Base-by-base conservation (phyloP, 2,888 invertebrate genomes). In the Xylocampa areola region DNA sequence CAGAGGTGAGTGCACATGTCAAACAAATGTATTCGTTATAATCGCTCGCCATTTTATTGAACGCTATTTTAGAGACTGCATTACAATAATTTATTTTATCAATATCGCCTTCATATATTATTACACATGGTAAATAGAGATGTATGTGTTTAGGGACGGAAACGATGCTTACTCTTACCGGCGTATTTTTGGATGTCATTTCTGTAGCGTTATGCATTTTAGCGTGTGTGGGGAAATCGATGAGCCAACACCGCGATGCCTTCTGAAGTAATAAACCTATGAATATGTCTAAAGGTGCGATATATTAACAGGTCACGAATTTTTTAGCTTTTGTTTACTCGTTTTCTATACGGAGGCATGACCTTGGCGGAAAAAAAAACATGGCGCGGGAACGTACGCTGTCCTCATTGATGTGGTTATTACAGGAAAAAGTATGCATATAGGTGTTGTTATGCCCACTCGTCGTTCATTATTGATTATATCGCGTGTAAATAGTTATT, bases 1-100 rank as follows among this genome's bases (percentile, higher is more conserved):
- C 97, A 85, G 97, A 97, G 96, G 97, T 97, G 94, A 96, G 97
- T 95, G 85, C 89, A 93, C 94, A 93, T 92, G 91, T 92, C 86
- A 86, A 81, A 82, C 83, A 86, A 88, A 90, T 89, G 81, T 89
- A 90, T 91, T 91, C 86, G 82, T 88, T 83, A 49, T 86, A 88
- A 89, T 90, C 88, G 85, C 91, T 92, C 94, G 94, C 94, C 94
- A 94, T 94, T 94, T 94, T 94, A 92, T 90, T 85, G 87, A 89
- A 89, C 87, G 84, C 81, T 87, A 74, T 82, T 80, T 62, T 82
- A 84, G 65, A 82, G 68, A 70, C 68, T 62, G 74, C 73, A 79
- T 79, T 78, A 74, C 52, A 67, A 69, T 35, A 63, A 76, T 77
- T 74, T 72, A 58, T 59, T 67, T 61, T 60, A 64, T 65, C 45